Conservation (phyloP, 2,113 vertebrate genomes). For the Strix uralensis region DNA sequence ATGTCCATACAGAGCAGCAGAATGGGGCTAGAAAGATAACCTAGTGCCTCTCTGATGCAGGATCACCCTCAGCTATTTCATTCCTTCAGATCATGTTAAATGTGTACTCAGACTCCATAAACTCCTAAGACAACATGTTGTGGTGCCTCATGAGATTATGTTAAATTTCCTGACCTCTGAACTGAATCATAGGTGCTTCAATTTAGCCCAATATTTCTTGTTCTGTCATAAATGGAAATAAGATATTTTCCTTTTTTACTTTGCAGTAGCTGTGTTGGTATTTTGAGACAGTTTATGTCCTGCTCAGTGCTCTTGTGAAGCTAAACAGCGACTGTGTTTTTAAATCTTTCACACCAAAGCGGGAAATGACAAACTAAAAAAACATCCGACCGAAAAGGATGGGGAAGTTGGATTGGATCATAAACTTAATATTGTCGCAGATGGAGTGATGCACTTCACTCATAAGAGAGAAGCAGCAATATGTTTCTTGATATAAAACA, state of each 20-base stretch:
- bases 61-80: background rate
- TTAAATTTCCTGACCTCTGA: background rate
- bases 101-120: background rate
- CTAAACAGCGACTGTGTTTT: background rate
- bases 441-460: too few species aligned
- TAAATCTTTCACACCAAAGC: background rate
- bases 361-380: background rate
- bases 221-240: background rate
- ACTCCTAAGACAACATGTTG: background rate
- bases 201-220: background rate
- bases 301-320: background rate
- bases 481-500: too few species aligned
- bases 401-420: background rate
- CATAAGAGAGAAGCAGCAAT: too few species aligned
- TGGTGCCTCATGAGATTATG: rapidly evolving
- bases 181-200: background rate
- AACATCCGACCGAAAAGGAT: background rate
- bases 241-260: background rate
- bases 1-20: background rate
- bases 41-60: background rate
- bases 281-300: background rate
- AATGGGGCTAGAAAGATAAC: background rate
- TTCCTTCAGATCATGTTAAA: background rate
- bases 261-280: background rate
- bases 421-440: background rate